Evolutionary conservation across 1,140 invertebrate genomes (phyloP), one percentile per base, ranked within the genome.

Genomic region (Dinothrombium tinctorium): DNA sequence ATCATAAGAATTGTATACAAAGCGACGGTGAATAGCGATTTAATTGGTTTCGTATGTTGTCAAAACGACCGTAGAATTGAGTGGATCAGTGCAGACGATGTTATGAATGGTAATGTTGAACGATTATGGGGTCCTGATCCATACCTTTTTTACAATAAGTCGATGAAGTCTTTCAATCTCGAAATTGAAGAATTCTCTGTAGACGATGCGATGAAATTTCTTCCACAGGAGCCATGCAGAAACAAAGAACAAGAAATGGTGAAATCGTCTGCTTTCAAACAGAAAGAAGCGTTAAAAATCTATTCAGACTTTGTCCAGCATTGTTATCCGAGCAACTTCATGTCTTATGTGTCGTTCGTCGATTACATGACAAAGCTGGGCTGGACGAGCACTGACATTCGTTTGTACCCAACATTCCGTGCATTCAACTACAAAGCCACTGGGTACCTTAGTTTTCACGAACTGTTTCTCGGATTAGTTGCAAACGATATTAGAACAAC

Each of bases 401-500:
- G 8, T 19, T 20, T 14, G 21, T 6, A n/a, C 15, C 37, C 37
- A 20, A 39, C 9, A 11, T 28, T 24, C 21, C 9, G 11, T 8
- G 21, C 37, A 6, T 25, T 20, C 6, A 12, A 6, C 11, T 25
- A 25, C 6, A 7, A 25, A 6, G 15, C 21, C 4, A 25, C 23
- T 15, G 28, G 19, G 11, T 46, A 26, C 28, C 0, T 67, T 11
- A 54, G 50, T 11, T 63, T 54, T 50, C 56, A 56, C 21, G 65
- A 68, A 36, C 49, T 66, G 19, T 45, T 67, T 29, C 46, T 58
- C 17, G 66, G 66, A 8, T 36, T 69, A 6, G 63, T 64, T 15
- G 62, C 61, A 3, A 55, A 66, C 43, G 66, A 69, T 42, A 63
- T 59, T 0, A 50, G 42, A 14, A 67, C 65, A 14, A 59, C 59